Percentiles rank a stretch among this genome's conserved stretches.
Conservation (phyloP, 1,140 invertebrate species). For the Stenopsyche tienmushanensis region DNA sequence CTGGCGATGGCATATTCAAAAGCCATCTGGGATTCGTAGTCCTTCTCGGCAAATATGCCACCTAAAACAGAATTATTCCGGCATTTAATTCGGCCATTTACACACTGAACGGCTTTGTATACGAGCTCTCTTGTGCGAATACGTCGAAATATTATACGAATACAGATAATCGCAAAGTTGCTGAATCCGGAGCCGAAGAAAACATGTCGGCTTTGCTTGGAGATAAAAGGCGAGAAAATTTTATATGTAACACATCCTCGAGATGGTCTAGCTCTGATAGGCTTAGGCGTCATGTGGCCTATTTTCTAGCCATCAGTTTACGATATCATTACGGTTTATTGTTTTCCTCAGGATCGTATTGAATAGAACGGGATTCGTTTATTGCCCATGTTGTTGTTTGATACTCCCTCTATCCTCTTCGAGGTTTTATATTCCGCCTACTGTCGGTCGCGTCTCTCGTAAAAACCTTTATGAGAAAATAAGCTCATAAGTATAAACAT, state of each 20-base stretch:
- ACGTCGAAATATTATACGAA: too few species aligned
- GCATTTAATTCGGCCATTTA: too few species aligned
- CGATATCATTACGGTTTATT: slow-evolving; percentile 28
- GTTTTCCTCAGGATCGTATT: neutral
- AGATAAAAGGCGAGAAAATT: slow-evolving; percentile 1
- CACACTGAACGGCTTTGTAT: too few species aligned
- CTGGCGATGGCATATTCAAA: slow-evolving; percentile 52
- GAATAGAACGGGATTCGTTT: slow-evolving; percentile 12
- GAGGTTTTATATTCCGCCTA: neutral
- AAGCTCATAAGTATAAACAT: too few species aligned
- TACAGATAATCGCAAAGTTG: slow-evolving; percentile 1
- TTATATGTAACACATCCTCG: neutral
- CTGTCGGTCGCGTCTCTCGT: neutral
- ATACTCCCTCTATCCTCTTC: neutral
- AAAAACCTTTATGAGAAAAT: too few species aligned
- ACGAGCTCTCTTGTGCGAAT: too few species aligned
- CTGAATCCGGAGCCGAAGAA: neutral
- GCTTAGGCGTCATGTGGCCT: neutral
- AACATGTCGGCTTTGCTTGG: neutral
- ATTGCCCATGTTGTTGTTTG: slow-evolving; percentile 14
- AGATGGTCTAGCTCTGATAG: neutral
- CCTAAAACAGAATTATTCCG: slow-evolving; percentile 33
- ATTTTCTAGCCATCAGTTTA: slow-evolving; percentile 23
- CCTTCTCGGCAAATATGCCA: slow-evolving; percentile 43
- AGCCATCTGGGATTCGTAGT: slow-evolving; percentile 47